These are phyloP conservation scores for Lysiphlebus fabarum DNA, from an alignment of 1,140 invertebrate species.

Conservation along the genomic window DNA sequence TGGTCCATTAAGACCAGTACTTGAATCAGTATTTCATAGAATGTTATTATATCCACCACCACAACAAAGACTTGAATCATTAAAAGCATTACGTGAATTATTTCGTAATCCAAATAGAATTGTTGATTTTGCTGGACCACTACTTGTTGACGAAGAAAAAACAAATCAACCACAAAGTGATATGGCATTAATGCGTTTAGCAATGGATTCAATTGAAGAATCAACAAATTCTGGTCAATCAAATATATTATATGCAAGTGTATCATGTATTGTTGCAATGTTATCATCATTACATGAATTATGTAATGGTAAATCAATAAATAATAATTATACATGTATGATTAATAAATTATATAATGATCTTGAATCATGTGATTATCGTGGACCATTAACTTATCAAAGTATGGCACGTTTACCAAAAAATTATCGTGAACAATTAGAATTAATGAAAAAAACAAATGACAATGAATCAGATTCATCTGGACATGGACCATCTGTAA, in stretches of 20 bases:
- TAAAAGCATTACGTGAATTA: conserved; percentile 77
- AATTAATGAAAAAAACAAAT: conserved; percentile 55
- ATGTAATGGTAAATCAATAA: conserved; percentile 67
- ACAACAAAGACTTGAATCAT: conserved; percentile 76
- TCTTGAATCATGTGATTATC: conserved; percentile 78
- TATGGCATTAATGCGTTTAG: conserved; percentile 85
- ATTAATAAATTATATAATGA: conserved; percentile 72
- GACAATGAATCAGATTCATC: conserved; percentile 62
- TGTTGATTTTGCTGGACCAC: conserved; percentile 67
- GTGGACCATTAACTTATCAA: conserved; percentile 78
- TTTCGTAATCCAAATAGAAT: conserved; percentile 69
- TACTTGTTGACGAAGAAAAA: conserved; percentile 71
- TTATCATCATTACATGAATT: conserved; percentile 79
- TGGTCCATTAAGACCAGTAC: conserved; percentile 76
- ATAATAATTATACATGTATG: conserved; percentile 58
- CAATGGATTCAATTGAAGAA: conserved; percentile 90
- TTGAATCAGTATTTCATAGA: conserved; percentile 88
- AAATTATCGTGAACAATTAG: conserved; percentile 63
- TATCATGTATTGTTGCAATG: conserved; percentile 80
- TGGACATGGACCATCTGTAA: conserved; percentile 54
- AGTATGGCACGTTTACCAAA: conserved; percentile 77
- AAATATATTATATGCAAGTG: conserved; percentile 69
- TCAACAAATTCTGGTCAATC: conserved; percentile 60
- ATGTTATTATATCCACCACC: conserved; percentile 86
- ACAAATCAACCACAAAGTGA: conserved; percentile 75